Conservation (phyloP, 2,888 invertebrate genomes). For the Stenurella melanura region DNA sequence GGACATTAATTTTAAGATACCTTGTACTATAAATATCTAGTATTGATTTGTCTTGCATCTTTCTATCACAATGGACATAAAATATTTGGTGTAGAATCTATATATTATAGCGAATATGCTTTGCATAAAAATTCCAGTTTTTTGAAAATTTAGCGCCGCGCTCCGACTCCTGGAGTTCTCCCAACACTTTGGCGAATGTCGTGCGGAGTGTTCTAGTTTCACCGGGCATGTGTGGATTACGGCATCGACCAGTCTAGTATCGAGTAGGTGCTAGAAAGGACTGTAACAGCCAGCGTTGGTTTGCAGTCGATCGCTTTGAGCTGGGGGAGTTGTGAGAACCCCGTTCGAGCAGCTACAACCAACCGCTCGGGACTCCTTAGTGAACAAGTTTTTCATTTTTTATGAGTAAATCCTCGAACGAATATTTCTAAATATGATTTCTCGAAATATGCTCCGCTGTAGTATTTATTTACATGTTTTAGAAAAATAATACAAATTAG, state of each 20-base stretch:
- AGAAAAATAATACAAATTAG: too few relatives aligned
- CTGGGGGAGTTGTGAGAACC: background rate
- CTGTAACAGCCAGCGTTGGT: slow-evolving; percentile 48
- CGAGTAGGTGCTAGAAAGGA: slow-evolving; percentile 54
- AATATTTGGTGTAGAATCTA: too few relatives aligned
- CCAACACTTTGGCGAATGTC: slow-evolving; percentile 30
- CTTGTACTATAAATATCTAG: too few relatives aligned
- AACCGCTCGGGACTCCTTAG: slow-evolving; percentile 15
- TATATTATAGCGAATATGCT: too few relatives aligned
- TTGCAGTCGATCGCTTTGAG: slow-evolving; percentile 43
- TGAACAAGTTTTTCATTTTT: background rate
- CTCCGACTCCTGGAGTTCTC: slow-evolving; percentile 15
- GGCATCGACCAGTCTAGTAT: slow-evolving; percentile 59
- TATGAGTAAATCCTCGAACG: too few relatives aligned
- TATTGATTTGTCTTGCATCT: too few relatives aligned
- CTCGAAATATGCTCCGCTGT: too few relatives aligned
- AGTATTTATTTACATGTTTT: too few relatives aligned
- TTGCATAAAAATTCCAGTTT: background rate
- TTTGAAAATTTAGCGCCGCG: slow-evolving; percentile 2
- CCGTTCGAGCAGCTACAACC: background rate
- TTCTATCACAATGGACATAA: too few relatives aligned
- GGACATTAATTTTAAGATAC: too few relatives aligned
- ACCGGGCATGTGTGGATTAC: slow-evolving; percentile 58
- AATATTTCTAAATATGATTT: too few relatives aligned
- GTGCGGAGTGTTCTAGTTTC: slow-evolving; percentile 48